A percentile compares a stretch with the other conserved stretches of the same genome.
These are phyloP conservation scores for Ophioninae sp. DNA, from an alignment of 2,888 invertebrate genomes.

Conservation along the genomic window DNA sequence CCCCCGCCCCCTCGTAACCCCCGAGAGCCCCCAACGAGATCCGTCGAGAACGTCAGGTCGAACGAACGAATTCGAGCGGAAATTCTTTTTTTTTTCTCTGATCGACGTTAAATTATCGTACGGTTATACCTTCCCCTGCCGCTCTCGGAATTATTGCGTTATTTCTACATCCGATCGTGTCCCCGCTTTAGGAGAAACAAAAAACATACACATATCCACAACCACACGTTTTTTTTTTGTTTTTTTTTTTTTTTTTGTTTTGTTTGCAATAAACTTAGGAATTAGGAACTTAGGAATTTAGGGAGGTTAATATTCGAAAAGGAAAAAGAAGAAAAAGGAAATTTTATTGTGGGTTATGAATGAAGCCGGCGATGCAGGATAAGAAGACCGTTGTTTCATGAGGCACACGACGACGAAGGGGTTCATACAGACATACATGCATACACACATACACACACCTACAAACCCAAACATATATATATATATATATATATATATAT, in stretches of 20 bases:
- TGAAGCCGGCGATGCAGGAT: neutral
- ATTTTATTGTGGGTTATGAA: neutral
- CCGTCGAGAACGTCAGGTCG: constrained; percentile 54
- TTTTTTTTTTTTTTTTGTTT: no score
- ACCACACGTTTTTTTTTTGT: constrained; percentile 26
- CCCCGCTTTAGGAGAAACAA: constrained; percentile 10
- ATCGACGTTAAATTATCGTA: neutral
- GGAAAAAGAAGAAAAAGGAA: constrained; percentile 2
- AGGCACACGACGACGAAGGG: constrained; percentile 54
- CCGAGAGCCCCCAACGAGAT: neutral
- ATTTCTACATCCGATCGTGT: constrained; percentile 26
- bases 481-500: no score
- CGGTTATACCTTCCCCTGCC: constrained; percentile 22
- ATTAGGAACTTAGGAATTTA: constrained; percentile 26
- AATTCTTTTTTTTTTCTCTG: neutral
- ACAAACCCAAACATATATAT: no score
- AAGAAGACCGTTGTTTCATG: constrained; percentile 13
- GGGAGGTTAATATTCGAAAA: constrained; percentile 1
- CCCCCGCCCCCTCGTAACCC: neutral
- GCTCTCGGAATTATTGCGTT: neutral
- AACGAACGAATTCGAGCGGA: constrained; percentile 50
- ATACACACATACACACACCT: no score
- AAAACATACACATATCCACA: constrained; percentile 25
- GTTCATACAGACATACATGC: neutral
- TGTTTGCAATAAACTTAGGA: no score